Conservation (phyloP, 2,113 vertebrate genomes). For the Orientallactaga bullata region DNA sequence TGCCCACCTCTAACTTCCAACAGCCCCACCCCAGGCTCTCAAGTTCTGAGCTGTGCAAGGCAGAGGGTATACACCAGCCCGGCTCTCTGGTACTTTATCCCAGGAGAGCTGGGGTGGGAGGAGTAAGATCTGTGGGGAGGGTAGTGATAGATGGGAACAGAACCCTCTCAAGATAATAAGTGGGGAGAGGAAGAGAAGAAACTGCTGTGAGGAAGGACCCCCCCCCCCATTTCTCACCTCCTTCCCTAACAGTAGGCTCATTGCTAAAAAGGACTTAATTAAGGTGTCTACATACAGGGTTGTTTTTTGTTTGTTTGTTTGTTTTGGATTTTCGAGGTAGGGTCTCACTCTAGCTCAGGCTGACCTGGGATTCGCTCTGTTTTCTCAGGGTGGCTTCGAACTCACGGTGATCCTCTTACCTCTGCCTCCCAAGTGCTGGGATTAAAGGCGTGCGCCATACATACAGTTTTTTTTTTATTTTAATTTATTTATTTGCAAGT, state of each 20-base stretch:
- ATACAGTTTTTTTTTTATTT: too few species aligned
- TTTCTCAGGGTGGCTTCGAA: too few species aligned
- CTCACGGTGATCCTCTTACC: too few species aligned
- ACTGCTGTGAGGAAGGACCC: not conserved
- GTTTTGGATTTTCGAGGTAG: too few species aligned
- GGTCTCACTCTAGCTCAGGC: too few species aligned
- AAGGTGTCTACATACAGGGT: not conserved
- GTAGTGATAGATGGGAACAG: not conserved
- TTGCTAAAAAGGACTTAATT: slow-evolving; percentile 22
- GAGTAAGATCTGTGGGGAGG: not conserved
- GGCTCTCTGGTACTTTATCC: not conserved
- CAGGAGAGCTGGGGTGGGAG: not conserved
- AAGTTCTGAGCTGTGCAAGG: not conserved
- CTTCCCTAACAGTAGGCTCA: not conserved
- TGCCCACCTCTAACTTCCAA: not conserved
- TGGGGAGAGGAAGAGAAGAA: not conserved
- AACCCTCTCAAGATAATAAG: not conserved
- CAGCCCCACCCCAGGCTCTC: not conserved
- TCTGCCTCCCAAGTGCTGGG: too few species aligned
- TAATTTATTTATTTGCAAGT: too few species aligned
- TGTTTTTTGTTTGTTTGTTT: too few species aligned
- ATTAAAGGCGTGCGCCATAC: too few species aligned
- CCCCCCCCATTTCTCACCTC: not conserved
- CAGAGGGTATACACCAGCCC: not conserved
- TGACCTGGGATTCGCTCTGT: too few species aligned